phyloP scores from a whole-genome alignment of 2,797 vertebrate genomes.

The Hyperoplus immaculatus region DNA sequence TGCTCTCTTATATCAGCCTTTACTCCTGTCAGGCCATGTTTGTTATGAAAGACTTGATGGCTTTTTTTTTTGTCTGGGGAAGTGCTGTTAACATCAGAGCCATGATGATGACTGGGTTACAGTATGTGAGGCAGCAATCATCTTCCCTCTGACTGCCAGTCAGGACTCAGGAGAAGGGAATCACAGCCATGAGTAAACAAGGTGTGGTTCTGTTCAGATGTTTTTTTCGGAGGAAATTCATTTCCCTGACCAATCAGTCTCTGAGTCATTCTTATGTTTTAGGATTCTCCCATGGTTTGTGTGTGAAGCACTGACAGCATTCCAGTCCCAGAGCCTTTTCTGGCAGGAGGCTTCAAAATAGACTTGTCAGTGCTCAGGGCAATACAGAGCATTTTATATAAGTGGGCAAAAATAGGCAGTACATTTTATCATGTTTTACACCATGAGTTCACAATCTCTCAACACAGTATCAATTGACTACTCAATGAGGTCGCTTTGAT shows the following conservation, averaged over 20 bases:
- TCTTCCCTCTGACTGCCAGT: slow-evolving; percentile 45
- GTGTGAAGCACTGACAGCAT: slow-evolving; percentile 44
- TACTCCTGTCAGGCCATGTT: slow-evolving; percentile 77
- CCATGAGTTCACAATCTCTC: slow-evolving; percentile 44
- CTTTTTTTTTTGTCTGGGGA: slow-evolving; percentile 51
- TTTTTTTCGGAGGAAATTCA: slow-evolving; percentile 46
- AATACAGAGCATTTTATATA: slow-evolving; percentile 65
- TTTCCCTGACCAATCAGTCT: slow-evolving; percentile 47
- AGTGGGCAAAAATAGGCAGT: slow-evolving; percentile 56
- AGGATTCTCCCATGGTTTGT: slow-evolving; percentile 51
- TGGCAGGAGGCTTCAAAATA: slow-evolving; percentile 49
- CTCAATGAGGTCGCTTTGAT: slow-evolving; percentile 19
- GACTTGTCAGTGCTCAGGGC: slow-evolving; percentile 57
- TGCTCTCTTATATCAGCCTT: slow-evolving; percentile 65
- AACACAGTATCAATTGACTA: slow-evolving; percentile 9
- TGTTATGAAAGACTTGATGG: slow-evolving; percentile 75
- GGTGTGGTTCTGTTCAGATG: slow-evolving; percentile 59
- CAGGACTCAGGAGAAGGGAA: slow-evolving; percentile 19
- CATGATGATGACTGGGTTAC: slow-evolving; percentile 64
- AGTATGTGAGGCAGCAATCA: slow-evolving; percentile 67
- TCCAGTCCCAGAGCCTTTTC: slow-evolving; percentile 36
- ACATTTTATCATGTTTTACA: slow-evolving; percentile 54
- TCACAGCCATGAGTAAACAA: slow-evolving; percentile 56
- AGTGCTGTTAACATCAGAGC: slow-evolving; percentile 62
- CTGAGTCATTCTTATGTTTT: slow-evolving; percentile 57